A percentile compares a stretch with the other conserved stretches of the same genome.
Evolutionary conservation across 2,888 invertebrate genomes (phyloP).

Genomic region (Rhopalosiphum nymphaeae): DNA sequence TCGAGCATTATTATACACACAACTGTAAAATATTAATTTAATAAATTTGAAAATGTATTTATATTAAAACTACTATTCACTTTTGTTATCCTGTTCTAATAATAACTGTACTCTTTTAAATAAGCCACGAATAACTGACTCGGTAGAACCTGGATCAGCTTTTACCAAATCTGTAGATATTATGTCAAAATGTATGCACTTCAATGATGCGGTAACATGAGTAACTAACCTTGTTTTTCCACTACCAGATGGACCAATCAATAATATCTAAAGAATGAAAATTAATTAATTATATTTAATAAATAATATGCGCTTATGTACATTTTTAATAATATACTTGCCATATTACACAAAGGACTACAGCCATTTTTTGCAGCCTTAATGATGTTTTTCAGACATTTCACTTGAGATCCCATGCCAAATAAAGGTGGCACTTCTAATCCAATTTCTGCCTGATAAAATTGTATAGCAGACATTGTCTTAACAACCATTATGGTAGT

Average conservation of each 20-base stretch:
- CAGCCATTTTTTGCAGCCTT: constrained; percentile 39
- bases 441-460: constrained; percentile 46
- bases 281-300: constrained; percentile 57
- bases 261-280: constrained; percentile 69
- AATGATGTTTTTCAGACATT: constrained; percentile 48
- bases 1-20: constrained; percentile 71
- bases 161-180: constrained; percentile 71
- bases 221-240: constrained; percentile 75
- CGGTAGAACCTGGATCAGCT: constrained; percentile 74
- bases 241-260: constrained; percentile 75
- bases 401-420: constrained; percentile 32
- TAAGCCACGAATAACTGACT: constrained; percentile 71
- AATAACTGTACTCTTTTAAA: constrained; percentile 71
- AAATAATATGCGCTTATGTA: neutral
- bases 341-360: constrained; percentile 39
- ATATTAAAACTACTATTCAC: constrained; percentile 44
- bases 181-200: constrained; percentile 72
- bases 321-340: neutral
- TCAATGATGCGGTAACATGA: constrained; percentile 71
- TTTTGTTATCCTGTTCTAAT: constrained; percentile 69
- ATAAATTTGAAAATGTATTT: neutral
- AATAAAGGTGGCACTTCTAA: constrained; percentile 37
- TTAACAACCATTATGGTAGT: constrained; percentile 61
- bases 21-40: constrained; percentile 67
- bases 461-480: constrained; percentile 56